Evolutionary conservation across 2,888 invertebrate genomes (phyloP), one percentile per base, ranked within the genome.

Genomic region (Xylocampa areola): DNA sequence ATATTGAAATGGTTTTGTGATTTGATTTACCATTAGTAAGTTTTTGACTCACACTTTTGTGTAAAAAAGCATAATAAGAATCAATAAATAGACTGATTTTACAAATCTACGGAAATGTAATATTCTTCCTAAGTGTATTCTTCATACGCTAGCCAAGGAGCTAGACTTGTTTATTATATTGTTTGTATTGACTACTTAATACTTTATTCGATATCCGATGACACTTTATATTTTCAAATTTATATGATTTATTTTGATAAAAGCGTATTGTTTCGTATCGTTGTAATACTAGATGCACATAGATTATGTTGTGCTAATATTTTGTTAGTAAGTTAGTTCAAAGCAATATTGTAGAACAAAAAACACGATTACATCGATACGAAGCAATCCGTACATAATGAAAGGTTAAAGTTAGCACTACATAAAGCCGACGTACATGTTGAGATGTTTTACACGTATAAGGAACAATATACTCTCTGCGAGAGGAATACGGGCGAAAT

Each of bases 51-150:
- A 43, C 32, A 35, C 14, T 30, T 50, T 33, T 43, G 48, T 50
- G 64, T 44, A 37, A n/a, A n/a, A 13, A 33, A 47, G 55, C 65
- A 66, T 69, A 63, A 68, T 68, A 36, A 36, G 5, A 50, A 21
- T 29, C 29, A 48, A 36, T 30, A 52, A 52, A 55, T 43, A 47
- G 64, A 66, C 65, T 66, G 65, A 63, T 47, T 50, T 43, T 43
- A 39, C 17, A 41, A 68, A 44, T 29, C 21, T 37, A 10, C 6
- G 14, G 7, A 37, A 19, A 39, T 25, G 6, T 8, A 7, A 14
- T 30, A 23, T 11, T 29, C 16, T 4, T 33, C 21, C 13, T 4
- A 1, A 29, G 6, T 40, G 8, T 33, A 23, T 17, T 0, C 5
- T 30, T 43, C 2, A 8, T 27, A 14, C 23, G 6, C 37, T 35